Evolutionary conservation across 2,797 vertebrate species (phyloP).

Genomic region (Lepilemur septentrionalis): DNA sequence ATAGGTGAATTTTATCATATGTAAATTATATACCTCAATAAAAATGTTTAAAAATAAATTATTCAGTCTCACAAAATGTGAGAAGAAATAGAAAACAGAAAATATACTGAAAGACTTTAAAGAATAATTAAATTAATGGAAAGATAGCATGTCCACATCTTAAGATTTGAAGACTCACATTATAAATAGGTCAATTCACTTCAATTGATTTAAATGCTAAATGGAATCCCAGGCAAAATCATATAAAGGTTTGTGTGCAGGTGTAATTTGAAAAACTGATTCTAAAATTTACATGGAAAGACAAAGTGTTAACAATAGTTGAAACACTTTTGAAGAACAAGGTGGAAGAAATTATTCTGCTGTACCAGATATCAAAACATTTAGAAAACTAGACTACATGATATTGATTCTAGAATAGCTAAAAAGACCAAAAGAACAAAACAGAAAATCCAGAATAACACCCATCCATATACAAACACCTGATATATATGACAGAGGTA

Average conservation of each 20-base stretch:
- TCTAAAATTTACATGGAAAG: slow-evolving; percentile 29
- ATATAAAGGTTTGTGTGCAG: neutral
- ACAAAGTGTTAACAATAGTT: slow-evolving; percentile 13
- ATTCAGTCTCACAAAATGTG: slow-evolving; percentile 5
- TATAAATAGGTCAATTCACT: neutral
- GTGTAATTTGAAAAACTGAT: neutral
- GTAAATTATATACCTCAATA: slow-evolving; percentile 30
- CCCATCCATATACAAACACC: neutral
- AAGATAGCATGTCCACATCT: neutral
- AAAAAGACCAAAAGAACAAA: slow-evolving; percentile 42
- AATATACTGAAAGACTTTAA: slow-evolving; percentile 27
- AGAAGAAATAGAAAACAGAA: slow-evolving; percentile 27
- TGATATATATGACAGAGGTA: neutral
- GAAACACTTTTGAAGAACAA: slow-evolving; percentile 9
- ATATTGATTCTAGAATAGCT: neutral
- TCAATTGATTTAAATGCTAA: slow-evolving; percentile 8
- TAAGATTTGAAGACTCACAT: neutral
- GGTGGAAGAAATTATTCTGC: neutral
- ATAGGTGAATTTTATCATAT: neutral
- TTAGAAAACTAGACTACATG: neutral
- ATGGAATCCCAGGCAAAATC: neutral
- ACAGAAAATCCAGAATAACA: slow-evolving; percentile 17
- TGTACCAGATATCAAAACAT: slow-evolving; percentile 12
- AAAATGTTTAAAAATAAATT: slow-evolving; percentile 13
- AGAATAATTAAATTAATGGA: slow-evolving; percentile 27